A percentile compares a stretch with the other conserved stretches of the same genome.
Conservation (phyloP, 1,140 invertebrate genomes). For the Zophobas morio region DNA sequence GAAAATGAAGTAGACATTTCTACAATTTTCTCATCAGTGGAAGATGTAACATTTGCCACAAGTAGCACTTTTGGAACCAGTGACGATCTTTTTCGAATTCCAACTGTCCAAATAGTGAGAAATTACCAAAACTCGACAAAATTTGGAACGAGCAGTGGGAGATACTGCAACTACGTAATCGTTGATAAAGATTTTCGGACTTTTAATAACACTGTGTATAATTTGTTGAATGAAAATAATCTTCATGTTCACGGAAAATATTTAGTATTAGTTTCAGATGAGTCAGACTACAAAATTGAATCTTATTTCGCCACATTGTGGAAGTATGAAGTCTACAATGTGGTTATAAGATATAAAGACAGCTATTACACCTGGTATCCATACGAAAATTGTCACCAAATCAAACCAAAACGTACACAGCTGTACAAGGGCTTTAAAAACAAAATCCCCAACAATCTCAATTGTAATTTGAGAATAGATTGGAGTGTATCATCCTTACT, state of each 20-base stretch:
- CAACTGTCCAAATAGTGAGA: neutral
- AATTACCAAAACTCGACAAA: neutral
- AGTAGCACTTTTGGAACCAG: constrained; percentile 1
- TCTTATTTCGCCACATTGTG: neutral
- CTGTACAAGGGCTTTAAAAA: neutral
- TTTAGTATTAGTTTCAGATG: neutral
- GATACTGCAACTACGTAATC: constrained; percentile 6
- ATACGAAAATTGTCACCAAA: neutral
- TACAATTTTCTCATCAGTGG: neutral
- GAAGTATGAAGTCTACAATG: constrained; percentile 10
- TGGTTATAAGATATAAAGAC: neutral
- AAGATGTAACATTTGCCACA: constrained; percentile 16
- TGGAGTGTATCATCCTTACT: neutral
- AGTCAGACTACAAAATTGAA: neutral
- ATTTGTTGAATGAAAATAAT: constrained; percentile 8
- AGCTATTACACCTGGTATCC: constrained; percentile 8
- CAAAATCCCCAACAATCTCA: constrained; percentile 25
- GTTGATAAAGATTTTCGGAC: neutral
- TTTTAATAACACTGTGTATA: neutral
- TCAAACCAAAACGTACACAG: neutral
- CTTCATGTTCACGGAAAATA: constrained; percentile 7
- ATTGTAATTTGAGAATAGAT: constrained; percentile 11
- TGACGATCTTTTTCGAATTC: constrained; percentile 3
- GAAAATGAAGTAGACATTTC: too few relatives aligned
- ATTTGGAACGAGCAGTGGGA: neutral